These are phyloP conservation scores for Lasiommata megera DNA, from an alignment of 2,888 invertebrate genomes.

Conservation along the genomic window DNA sequence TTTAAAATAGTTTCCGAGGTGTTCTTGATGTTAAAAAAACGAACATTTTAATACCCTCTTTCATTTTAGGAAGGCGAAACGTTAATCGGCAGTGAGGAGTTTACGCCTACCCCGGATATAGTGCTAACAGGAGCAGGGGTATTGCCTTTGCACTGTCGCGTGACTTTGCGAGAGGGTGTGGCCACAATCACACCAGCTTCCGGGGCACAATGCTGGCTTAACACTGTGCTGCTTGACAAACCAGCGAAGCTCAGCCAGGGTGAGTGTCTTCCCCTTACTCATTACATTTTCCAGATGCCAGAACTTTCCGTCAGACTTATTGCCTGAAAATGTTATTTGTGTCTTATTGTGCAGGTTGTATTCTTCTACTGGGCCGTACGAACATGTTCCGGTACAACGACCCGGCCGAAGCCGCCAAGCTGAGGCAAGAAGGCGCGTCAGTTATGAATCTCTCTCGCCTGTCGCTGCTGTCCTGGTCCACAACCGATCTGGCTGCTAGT, in stretches of 20 bases:
- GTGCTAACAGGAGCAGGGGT: conserved; percentile 89
- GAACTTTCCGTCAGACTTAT: too few relatives aligned
- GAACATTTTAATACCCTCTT: too few relatives aligned
- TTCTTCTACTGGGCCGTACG: conserved; percentile 87
- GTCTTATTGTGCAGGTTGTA: conserved; percentile 82
- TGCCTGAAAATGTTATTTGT: too few relatives aligned
- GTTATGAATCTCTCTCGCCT: conserved; percentile 89
- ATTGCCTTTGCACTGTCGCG: conserved; percentile 89
- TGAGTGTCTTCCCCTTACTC: conserved; percentile 35
- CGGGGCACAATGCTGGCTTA: conserved; percentile 91
- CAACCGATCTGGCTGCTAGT: conserved; percentile 89
- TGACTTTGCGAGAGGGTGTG: conserved; percentile 85
- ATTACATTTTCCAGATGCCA: too few relatives aligned
- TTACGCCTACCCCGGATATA: conserved; percentile 87
- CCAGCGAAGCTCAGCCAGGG: conserved; percentile 90
- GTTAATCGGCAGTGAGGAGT: conserved; percentile 90
- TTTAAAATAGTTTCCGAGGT: too few relatives aligned
- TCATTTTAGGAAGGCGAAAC: conserved; percentile 89
- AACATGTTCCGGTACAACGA: conserved; percentile 95
- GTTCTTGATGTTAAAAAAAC: too few relatives aligned
- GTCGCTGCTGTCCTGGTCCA: conserved; percentile 91
- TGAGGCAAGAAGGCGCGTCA: conserved; percentile 87
- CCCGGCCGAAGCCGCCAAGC: conserved; percentile 92
- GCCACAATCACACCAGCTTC: conserved; percentile 88
- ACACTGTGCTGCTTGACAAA: conserved; percentile 88